Evolutionary conservation across 2,888 invertebrate species (phyloP), one percentile per base, ranked within the genome.

Genomic region (Ypsolopha sequella): DNA sequence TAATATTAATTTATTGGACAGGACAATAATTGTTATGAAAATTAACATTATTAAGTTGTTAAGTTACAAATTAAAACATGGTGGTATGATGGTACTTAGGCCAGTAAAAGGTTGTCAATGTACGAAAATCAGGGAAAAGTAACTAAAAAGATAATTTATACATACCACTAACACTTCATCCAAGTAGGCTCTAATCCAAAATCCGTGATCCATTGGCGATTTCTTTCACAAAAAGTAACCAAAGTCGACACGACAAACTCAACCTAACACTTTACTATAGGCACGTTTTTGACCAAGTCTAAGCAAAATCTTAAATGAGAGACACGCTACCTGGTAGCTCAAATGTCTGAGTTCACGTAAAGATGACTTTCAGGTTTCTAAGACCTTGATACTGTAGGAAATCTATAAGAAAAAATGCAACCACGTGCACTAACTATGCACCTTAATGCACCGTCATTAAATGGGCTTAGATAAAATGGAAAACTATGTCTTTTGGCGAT

Each of bases 341-440:
- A 45, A 45, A n/a, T 3, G 7, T 8, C 35, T 8, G 1, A 46
- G 34, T 10, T 34, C 9, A 8, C n/a, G 34, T 35, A 24, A n/a
- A 34, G 24, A 34, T 34, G n/a, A 9, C 10, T 63, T 63, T 55
- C 51, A 62, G 55, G 47, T 51, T 57, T 58, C 54, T 65, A 63
- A 60, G 58, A 52, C 54, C 63, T 66, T 70, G 71, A 73, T 73
- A 74, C 65, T 67, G 65, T 61, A 62, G 60, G 55, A 66, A 73
- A 74, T 73, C 68, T 68, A 76, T 72, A 24, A 76, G 80, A 75
- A 80, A 80, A 82, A 77, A 66, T 76, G 75, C 74, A 80, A 85
- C 80, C 85, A 85, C 85, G 85, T 85, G 85, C 82, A 82, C 76
- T 68, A 64, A 57, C 55, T 75, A 68, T 84, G 76, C 81, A 81